Evolutionary conservation across 1,140 invertebrate species (phyloP).

Genomic region (Diorhabda sublineata): DNA sequence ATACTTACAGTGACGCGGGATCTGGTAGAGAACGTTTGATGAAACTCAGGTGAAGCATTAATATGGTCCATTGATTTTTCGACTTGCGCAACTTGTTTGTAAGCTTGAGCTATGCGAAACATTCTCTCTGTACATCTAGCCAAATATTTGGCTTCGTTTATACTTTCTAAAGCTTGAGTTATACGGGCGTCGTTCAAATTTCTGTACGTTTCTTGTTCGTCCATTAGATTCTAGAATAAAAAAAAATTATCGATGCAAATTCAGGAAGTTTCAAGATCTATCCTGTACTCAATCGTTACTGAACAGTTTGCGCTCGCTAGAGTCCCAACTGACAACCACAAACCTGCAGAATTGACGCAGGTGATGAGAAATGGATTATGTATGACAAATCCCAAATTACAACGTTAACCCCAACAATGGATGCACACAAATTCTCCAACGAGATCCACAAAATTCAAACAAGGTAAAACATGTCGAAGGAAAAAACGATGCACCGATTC

Average conservation of each 20-base stretch:
- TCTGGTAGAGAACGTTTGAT: conserved; percentile 10
- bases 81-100: conserved; percentile 15
- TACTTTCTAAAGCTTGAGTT: conserved; percentile 21
- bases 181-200: conserved; percentile 13
- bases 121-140: conserved; percentile 24
- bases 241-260: background rate
- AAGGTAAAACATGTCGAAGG: no score
- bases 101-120: conserved; percentile 22
- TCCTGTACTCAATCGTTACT: no score
- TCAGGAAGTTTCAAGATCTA: background rate
- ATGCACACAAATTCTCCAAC: no score
- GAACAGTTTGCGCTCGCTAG: no score
- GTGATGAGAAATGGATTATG: no score
- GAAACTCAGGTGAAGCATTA: background rate
- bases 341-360: no score
- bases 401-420: no score
- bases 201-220: conserved; percentile 19
- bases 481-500: no score
- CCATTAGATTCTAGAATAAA: conserved; percentile 9
- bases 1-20: conserved; percentile 16
- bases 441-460: no score
- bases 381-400: no score
- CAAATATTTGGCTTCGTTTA: conserved; percentile 23
- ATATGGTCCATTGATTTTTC: conserved; percentile 7
- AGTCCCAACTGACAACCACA: no score